A percentile compares a stretch with the other conserved stretches of the same genome.
These are phyloP conservation scores for Mormyrus hasselquistii DNA, from an alignment of 2,797 vertebrate species.

Conservation along the genomic window DNA sequence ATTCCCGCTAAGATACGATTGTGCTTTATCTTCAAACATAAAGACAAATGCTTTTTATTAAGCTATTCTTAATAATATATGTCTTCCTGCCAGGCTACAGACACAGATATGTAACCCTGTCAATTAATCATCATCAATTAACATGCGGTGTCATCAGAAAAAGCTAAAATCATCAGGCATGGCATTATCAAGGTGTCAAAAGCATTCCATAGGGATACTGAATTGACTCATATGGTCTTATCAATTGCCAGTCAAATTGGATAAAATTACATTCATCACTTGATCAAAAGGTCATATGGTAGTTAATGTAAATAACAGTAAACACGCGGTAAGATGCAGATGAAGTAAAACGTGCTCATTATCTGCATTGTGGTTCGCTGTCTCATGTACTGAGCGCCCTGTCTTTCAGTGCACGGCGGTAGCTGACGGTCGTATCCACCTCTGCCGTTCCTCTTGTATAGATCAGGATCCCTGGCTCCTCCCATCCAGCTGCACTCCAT, in stretches of 20 bases:
- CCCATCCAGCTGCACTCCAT: constrained; percentile 56
- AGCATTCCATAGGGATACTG: background rate
- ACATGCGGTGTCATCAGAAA: background rate
- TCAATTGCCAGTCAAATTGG: background rate
- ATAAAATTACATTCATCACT: background rate
- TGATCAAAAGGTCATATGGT: background rate
- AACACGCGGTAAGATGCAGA: background rate
- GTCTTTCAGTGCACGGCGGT: background rate
- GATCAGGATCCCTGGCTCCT: constrained; percentile 56
- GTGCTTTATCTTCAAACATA: background rate
- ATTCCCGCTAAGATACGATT: background rate
- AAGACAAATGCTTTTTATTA: background rate
- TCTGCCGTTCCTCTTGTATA: constrained; percentile 58
- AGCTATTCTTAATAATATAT: background rate
- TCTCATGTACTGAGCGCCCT: background rate
- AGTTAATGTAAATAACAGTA: background rate
- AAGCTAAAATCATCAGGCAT: background rate
- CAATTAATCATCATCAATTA: background rate
- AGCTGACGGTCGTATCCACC: constrained; percentile 47
- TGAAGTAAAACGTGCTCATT: background rate
- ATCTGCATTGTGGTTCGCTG: background rate
- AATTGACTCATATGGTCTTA: background rate
- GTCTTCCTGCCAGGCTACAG: background rate
- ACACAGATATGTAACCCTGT: background rate
- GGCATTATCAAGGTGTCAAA: background rate